phyloP scores from a whole-genome alignment of 2,888 invertebrate species.

The Ommatoiulus sabulosus region DNA sequence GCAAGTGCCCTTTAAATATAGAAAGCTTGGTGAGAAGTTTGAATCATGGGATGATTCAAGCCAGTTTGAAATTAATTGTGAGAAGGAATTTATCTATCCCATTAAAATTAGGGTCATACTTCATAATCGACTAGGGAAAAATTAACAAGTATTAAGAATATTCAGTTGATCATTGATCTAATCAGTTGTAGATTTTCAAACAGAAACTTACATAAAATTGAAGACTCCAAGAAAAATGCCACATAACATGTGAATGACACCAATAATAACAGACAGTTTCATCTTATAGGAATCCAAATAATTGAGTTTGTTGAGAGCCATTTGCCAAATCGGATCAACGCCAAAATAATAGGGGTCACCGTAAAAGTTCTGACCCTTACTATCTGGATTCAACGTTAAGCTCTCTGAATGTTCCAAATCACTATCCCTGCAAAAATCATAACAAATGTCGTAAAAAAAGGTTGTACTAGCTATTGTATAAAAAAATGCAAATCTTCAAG shows the following conservation, averaged over 20 bases:
- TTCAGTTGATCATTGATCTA: too few relatives aligned
- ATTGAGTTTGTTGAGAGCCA: conserved; percentile 86
- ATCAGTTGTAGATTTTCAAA: not conserved
- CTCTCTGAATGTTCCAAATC: not conserved
- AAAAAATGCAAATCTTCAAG: not conserved
- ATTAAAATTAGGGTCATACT: too few relatives aligned
- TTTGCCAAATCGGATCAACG: conserved; percentile 84
- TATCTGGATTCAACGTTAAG: conserved; percentile 62
- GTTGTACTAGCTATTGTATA: not conserved
- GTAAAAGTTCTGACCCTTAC: conserved; percentile 54
- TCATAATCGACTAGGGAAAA: too few relatives aligned
- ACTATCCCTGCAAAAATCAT: conserved; percentile 53
- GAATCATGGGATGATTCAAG: too few relatives aligned
- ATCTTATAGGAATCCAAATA: conserved; percentile 96
- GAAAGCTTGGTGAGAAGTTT: too few relatives aligned
- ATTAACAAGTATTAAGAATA: too few relatives aligned
- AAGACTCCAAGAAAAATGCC: conserved; percentile 80
- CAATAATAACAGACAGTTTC: conserved; percentile 97
- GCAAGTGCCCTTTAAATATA: too few relatives aligned
- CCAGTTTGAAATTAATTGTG: too few relatives aligned
- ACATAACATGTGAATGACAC: conserved; percentile 96
- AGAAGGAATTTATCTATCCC: too few relatives aligned
- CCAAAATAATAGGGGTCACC: conserved; percentile 86
- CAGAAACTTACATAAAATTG: conserved; percentile 61
- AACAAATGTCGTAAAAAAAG: not conserved